A percentile compares a stretch with the other conserved stretches of the same genome.
Evolutionary conservation across 2,888 invertebrate species (phyloP).

Genomic region (Gastracanthus pulcherrimus): DNA sequence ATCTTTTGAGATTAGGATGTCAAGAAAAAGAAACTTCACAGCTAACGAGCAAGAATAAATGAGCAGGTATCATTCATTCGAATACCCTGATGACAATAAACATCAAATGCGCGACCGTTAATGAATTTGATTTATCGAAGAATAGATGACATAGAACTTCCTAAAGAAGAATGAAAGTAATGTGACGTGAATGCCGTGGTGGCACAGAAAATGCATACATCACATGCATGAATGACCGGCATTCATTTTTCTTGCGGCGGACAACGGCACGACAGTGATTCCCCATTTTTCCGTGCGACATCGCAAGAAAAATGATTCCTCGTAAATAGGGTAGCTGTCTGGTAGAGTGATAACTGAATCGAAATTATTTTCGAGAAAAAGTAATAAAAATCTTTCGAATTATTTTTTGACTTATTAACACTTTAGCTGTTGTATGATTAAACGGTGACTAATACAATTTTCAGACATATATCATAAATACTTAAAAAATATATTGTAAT

Average conservation of each 20-base stretch:
- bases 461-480: no score
- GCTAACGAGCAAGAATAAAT: not conserved
- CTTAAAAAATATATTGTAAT: no score
- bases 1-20: not conserved
- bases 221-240: constrained; percentile 9
- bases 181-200: not conserved
- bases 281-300: not conserved
- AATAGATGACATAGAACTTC: not conserved
- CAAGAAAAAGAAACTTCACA: not conserved
- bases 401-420: no score
- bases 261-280: not conserved
- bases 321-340: not conserved
- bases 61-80: not conserved
- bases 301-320: constrained; percentile 3
- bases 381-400: no score
- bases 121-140: constrained; percentile 16
- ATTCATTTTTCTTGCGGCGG: constrained; percentile 10
- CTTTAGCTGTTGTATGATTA: no score
- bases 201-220: constrained; percentile 12
- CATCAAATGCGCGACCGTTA: not conserved
- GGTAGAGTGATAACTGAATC: no score
- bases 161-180: constrained; percentile 9
- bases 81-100: not conserved
- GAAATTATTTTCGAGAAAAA: no score
- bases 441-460: no score